Evolutionary conservation across 2,797 vertebrate genomes (phyloP), one percentile per base, ranked within the genome.

Genomic region (Etheostoma nigrum): DNA sequence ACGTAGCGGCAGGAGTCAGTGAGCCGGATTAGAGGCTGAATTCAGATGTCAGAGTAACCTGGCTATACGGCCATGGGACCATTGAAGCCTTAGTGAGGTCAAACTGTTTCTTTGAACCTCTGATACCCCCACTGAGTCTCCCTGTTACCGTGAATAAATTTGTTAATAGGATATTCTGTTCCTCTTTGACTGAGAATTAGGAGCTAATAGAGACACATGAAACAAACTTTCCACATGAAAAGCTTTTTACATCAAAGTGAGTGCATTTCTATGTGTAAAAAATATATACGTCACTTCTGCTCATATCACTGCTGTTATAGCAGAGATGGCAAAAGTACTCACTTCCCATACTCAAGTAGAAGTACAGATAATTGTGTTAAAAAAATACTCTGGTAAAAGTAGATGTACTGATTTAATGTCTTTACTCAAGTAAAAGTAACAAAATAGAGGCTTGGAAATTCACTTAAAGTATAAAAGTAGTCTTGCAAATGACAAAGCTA

Each of bases 41-140:
- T 69, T 53, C 11, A 67, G 27, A 59, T 49, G 51, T 27, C 70
- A 60, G 16, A 75, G 10, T 25, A 57, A 58, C 18, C 12, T 16
- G 6, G 21, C 27, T 72, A n/a, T 33, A 40, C 66, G 69, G 40
- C 47, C 45, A 40, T 13, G 21, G 21, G 16, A 19, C 40, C 40
- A 63, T 3, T 33, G 30, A 74, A 79, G 79, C 23, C 40, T 69
- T 13, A 66, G 21, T n/a, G n/a, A 49, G 74, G 52, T 78, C 65
- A 63, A 64, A 55, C 57, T 4, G 49, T 16, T 79, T 61, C 78
- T 83, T 76, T 78, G 40, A 82, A 52, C 54, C 42, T 59, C 30
- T 19, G 47, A 70, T 58, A 23, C 30, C 55, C 60, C 64, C 15
- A 21, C 18, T 49, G 44, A 58, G 66, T 36, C 49, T 23, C 59